phyloP scores from a whole-genome alignment of 2,113 vertebrate species.

The Alethe diademata region DNA sequence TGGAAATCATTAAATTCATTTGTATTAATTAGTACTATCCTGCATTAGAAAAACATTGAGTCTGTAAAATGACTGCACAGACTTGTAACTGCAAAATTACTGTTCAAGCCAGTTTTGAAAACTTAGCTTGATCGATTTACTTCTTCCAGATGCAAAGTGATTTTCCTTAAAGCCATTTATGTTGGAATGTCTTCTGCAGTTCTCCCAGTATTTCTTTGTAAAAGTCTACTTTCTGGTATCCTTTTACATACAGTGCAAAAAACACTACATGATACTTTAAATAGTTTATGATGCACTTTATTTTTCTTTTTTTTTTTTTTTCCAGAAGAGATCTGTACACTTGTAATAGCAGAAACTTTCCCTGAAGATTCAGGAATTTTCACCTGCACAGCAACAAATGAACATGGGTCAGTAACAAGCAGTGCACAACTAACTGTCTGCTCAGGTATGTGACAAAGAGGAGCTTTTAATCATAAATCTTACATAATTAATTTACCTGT shows the following conservation, averaged over 20 bases:
- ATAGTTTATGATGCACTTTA: not conserved
- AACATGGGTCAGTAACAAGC: constrained; percentile 84
- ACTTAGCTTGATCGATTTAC: not conserved
- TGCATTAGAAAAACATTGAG: not conserved
- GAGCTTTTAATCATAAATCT: not conserved
- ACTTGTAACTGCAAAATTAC: not conserved
- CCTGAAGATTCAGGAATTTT: constrained; percentile 94
- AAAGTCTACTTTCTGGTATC: not conserved
- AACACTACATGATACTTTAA: not conserved
- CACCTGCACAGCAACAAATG: constrained; percentile 87
- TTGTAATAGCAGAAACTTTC: constrained; percentile 95
- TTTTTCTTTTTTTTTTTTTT: constrained; percentile 42
- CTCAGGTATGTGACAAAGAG: constrained; percentile 75
- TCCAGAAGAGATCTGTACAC: constrained; percentile 96
- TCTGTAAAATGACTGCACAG: not conserved
- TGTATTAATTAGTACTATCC: not conserved
- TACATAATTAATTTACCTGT: not conserved
- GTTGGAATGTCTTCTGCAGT: not conserved
- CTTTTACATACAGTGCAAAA: not conserved
- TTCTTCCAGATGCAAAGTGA: not conserved
- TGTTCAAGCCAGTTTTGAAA: not conserved
- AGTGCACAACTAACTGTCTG: constrained; percentile 83
- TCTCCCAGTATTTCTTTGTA: not conserved
- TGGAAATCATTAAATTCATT: not conserved
- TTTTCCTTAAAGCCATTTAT: not conserved